Conservation (phyloP, 2,888 invertebrate genomes). For the Cheilosia scutellata region DNA sequence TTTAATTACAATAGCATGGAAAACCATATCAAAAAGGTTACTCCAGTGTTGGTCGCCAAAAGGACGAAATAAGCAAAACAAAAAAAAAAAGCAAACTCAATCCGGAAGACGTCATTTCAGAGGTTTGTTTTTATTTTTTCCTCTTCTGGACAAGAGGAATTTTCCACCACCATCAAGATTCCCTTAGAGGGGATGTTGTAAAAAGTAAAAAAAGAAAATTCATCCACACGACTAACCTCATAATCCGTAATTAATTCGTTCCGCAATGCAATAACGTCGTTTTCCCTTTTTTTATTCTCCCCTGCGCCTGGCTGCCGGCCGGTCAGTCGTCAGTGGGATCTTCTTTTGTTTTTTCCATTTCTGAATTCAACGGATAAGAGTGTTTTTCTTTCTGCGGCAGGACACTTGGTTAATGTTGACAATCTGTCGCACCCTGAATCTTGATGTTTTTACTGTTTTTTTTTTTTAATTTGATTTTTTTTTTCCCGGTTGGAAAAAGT, state of each 20-base stretch:
- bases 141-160: slow-evolving; percentile 35
- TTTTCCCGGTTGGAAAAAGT: slow-evolving; percentile 3
- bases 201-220: slow-evolving; percentile 39
- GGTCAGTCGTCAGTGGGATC: background rate
- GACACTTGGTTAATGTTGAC: slow-evolving; percentile 15
- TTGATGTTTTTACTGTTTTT: slow-evolving; percentile 52
- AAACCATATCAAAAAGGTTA: slow-evolving; percentile 33
- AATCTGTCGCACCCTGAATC: slow-evolving; percentile 40
- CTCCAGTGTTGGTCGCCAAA: background rate
- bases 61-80: slow-evolving; percentile 25
- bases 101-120: slow-evolving; percentile 51
- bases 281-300: background rate
- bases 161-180: slow-evolving; percentile 12
- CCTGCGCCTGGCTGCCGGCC: background rate
- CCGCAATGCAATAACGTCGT: slow-evolving; percentile 61
- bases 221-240: slow-evolving; percentile 74
- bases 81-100: slow-evolving; percentile 13
- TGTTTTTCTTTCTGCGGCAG: slow-evolving; percentile 13
- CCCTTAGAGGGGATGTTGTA: slow-evolving; percentile 12
- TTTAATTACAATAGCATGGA: slow-evolving; percentile 61
- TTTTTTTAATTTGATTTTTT: background rate
- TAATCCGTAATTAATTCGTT: slow-evolving; percentile 74
- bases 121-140: slow-evolving; percentile 29
- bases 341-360: slow-evolving; percentile 28
- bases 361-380: background rate